Conservation (phyloP, 2,888 invertebrate genomes). For the Teleogryllus oceanicus region DNA sequence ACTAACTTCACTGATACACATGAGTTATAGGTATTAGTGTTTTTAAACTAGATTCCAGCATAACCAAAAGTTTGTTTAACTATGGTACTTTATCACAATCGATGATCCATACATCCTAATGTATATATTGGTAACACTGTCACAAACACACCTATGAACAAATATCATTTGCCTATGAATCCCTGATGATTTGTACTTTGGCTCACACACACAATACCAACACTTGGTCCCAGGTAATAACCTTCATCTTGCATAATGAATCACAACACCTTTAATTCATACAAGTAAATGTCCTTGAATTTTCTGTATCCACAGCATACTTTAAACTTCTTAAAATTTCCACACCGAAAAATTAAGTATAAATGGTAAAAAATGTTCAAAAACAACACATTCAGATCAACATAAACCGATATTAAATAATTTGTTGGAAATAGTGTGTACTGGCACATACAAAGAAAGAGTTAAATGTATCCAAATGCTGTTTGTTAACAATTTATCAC, state of each 20-base stretch:
- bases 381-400: no score
- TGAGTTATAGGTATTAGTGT: background rate
- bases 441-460: no score
- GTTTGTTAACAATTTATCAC: no score
- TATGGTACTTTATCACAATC: background rate
- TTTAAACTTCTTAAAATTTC: no score
- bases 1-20: background rate
- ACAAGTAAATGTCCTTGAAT: no score
- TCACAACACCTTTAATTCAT: no score
- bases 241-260: background rate
- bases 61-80: background rate
- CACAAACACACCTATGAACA: background rate
- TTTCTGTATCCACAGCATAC: no score
- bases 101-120: background rate
- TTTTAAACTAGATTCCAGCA: background rate
- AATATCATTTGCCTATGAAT: background rate
- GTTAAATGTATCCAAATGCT: no score
- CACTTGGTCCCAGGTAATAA: slow-evolving; percentile 18
- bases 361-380: no score
- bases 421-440: no score
- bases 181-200: slow-evolving; percentile 18
- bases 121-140: background rate
- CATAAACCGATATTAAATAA: no score
- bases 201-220: background rate
- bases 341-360: no score